phyloP scores from a whole-genome alignment of 2,113 vertebrate species.

The Platysteira castanea region DNA sequence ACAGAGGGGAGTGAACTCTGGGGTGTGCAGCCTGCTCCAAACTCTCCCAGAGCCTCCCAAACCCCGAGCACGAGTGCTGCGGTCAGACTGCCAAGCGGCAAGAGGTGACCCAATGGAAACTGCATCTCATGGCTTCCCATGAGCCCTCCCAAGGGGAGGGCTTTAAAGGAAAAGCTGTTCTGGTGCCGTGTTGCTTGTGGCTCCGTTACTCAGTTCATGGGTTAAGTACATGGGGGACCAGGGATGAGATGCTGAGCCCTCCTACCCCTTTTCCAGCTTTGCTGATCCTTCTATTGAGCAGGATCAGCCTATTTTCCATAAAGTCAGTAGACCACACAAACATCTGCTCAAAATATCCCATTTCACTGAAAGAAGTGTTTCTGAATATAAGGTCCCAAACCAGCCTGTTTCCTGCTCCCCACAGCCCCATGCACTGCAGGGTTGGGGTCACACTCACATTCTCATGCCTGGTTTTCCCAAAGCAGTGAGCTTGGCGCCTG shows the following conservation, averaged over 20 bases:
- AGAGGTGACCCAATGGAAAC: not conserved
- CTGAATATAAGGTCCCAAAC: not conserved
- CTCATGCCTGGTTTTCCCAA: not conserved
- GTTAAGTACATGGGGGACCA: accelerated
- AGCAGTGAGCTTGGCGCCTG: not conserved
- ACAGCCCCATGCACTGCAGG: accelerated
- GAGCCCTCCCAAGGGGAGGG: not conserved
- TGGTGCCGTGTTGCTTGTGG: accelerated
- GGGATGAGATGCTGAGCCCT: not conserved
- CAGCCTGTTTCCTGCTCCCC: not conserved
- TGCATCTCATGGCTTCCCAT: not conserved
- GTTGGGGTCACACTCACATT: not conserved
- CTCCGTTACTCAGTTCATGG: accelerated
- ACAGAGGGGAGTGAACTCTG: not conserved
- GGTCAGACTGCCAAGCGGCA: not conserved
- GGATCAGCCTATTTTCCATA: not conserved
- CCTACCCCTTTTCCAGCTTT: not conserved
- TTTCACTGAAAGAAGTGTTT: not conserved
- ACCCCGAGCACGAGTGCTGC: not conserved
- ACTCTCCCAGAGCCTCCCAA: not conserved
- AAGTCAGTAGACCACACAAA: not conserved
- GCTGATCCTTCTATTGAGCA: not conserved
- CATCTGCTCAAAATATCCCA: not conserved
- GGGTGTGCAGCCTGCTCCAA: not conserved
- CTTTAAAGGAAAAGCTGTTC: not conserved